phyloP scores from a whole-genome alignment of 2,113 vertebrate genomes.

The Gasterosteus aculeatus region DNA sequence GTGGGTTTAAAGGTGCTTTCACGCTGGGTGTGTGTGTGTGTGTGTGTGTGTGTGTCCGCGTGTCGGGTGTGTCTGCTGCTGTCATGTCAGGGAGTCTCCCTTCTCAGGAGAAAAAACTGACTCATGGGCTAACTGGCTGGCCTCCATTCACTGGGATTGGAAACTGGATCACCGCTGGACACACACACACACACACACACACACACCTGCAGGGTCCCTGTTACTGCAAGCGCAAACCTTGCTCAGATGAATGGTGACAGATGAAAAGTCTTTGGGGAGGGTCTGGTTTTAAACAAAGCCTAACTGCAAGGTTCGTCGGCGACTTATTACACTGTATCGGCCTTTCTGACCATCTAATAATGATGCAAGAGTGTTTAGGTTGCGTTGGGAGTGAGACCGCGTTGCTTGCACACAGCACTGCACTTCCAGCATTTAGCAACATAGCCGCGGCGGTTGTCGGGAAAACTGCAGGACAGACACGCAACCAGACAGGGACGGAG shows the following conservation, averaged over 20 bases:
- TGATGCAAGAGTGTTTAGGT: neutral
- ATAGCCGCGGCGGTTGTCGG: neutral
- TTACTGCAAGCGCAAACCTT: constrained; percentile 23
- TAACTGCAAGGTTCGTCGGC: constrained; percentile 17
- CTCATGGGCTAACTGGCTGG: constrained; percentile 65
- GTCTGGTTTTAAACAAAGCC: constrained; percentile 8
- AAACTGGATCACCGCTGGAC: constrained; percentile 49
- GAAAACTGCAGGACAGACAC: neutral
- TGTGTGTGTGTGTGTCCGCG: constrained; percentile 6
- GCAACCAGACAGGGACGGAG: neutral
- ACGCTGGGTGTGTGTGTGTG: constrained; percentile 6
- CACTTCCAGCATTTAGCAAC: neutral
- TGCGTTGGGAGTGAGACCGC: too few relatives aligned
- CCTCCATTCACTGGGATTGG: constrained; percentile 68
- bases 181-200: constrained; percentile 9
- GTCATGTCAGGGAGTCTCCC: constrained; percentile 70
- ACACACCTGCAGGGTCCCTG: neutral
- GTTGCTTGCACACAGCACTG: too few relatives aligned
- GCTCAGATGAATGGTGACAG: constrained; percentile 38
- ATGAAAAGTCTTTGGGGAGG: constrained; percentile 4
- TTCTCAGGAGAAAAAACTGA: constrained; percentile 71
- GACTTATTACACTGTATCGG: neutral
- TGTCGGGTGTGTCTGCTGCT: constrained; percentile 66
- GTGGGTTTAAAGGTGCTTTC: neutral
- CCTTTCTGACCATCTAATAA: neutral